Evolutionary conservation across 2,888 invertebrate species (phyloP).

Genomic region (Platycnemis pennipes): DNA sequence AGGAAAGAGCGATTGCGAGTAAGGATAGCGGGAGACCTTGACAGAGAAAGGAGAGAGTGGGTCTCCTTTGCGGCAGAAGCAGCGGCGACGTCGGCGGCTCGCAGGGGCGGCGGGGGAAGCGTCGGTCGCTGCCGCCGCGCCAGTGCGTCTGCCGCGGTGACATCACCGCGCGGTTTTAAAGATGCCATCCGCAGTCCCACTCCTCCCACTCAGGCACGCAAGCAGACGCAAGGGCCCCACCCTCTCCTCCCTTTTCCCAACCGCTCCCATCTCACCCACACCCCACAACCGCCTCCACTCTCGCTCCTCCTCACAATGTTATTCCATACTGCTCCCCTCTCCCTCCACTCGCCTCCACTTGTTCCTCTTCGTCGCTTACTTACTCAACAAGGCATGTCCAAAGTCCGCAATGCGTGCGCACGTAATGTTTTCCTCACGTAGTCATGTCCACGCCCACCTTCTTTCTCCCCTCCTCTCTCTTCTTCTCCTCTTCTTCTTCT

Average conservation of each 20-base stretch:
- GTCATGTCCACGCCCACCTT: background rate
- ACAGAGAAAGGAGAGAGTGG: slow-evolving; percentile 19
- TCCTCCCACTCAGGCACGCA: slow-evolving; percentile 30
- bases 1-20: background rate
- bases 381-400: background rate
- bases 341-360: slow-evolving; percentile 23
- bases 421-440: background rate
- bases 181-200: slow-evolving; percentile 59
- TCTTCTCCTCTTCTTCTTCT: background rate
- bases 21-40: slow-evolving; percentile 54
- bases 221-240: slow-evolving; percentile 41
- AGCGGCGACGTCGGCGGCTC: too few species aligned
- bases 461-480: background rate
- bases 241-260: slow-evolving; percentile 13
- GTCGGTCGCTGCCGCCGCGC: slow-evolving; percentile 37
- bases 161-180: slow-evolving; percentile 63
- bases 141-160: slow-evolving; percentile 64
- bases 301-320: background rate
- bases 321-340: background rate
- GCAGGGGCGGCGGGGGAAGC: too few species aligned
- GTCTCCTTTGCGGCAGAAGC: slow-evolving; percentile 23
- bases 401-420: slow-evolving; percentile 6
- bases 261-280: slow-evolving; percentile 26
- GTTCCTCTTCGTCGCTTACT: background rate
- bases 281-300: background rate